Percentiles rank a stretch among this genome's conserved stretches.
Conservation (phyloP, 2,113 vertebrate genomes). For the Odontesthes bonariensis region DNA sequence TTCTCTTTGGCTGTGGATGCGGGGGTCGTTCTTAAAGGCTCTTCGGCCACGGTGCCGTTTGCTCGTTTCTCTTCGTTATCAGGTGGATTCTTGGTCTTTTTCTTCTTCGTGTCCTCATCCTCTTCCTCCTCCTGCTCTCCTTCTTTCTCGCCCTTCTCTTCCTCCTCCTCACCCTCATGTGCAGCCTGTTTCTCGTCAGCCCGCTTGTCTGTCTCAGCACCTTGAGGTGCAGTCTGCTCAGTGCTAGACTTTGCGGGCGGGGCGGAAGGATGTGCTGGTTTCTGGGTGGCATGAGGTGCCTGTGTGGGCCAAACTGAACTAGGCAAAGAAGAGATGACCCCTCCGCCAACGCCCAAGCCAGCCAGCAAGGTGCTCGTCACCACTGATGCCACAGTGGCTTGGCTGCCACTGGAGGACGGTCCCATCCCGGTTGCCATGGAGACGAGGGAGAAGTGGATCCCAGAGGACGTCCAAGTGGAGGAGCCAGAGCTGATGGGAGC, state of each 20-base stretch:
- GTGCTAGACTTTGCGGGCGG: slow-evolving; percentile 80
- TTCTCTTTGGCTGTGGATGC: slow-evolving; percentile 83
- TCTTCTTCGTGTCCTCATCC: slow-evolving; percentile 78
- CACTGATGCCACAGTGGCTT: slow-evolving; percentile 94
- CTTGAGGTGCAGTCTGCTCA: slow-evolving; percentile 71
- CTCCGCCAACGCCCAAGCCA: slow-evolving; percentile 92
- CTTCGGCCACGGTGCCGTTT: slow-evolving; percentile 59
- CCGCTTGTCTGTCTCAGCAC: slow-evolving; percentile 77
- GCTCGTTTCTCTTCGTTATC: slow-evolving; percentile 56
- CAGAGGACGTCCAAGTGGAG: slow-evolving; percentile 98
- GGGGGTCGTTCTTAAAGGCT: slow-evolving; percentile 73
- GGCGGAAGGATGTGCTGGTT: slow-evolving; percentile 78
- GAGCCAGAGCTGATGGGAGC: slow-evolving; percentile 99
- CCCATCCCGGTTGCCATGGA: slow-evolving; percentile 99
- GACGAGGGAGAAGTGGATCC: slow-evolving; percentile 97
- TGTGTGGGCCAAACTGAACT: slow-evolving; percentile 94
- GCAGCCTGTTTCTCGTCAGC: slow-evolving; percentile 84
- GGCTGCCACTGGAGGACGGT: slow-evolving; percentile 95
- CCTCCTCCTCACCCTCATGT: slow-evolving; percentile 86
- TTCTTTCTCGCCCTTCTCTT: slow-evolving; percentile 75
- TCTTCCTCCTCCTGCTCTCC: slow-evolving; percentile 85
- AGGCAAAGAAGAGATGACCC: slow-evolving; percentile 95
- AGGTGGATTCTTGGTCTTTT: slow-evolving; percentile 73
- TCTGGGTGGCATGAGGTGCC: slow-evolving; percentile 63
- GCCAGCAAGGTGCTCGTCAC: slow-evolving; percentile 97